phyloP scores from a whole-genome alignment of 2,888 invertebrate genomes.

The Acleris sparsana region DNA sequence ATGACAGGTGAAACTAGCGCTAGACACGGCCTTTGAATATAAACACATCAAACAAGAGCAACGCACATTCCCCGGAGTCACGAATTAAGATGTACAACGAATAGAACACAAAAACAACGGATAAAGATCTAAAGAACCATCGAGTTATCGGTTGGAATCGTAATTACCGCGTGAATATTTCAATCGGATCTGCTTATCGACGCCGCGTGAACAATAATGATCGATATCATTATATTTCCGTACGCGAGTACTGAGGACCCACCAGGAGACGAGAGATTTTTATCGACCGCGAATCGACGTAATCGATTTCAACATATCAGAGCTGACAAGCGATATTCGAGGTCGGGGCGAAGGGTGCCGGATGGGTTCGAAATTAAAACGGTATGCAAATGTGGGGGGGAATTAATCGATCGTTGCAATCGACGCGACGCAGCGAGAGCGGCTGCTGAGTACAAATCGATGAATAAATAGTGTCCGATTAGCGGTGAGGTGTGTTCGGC shows the following conservation, averaged over 20 bases:
- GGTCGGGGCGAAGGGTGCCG: slow-evolving; percentile 75
- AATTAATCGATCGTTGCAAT: slow-evolving; percentile 75
- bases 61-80: slow-evolving; percentile 54
- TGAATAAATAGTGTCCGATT: slow-evolving; percentile 77
- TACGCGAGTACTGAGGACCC: slow-evolving; percentile 57
- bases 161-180: slow-evolving; percentile 80
- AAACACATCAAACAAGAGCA: slow-evolving; percentile 57
- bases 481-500: slow-evolving; percentile 67
- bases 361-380: slow-evolving; percentile 79
- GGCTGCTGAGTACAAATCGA: slow-evolving; percentile 77
- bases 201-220: slow-evolving; percentile 73
- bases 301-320: slow-evolving; percentile 77
- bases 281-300: slow-evolving; percentile 69
- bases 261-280: slow-evolving; percentile 64
- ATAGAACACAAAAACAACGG: slow-evolving; percentile 54
- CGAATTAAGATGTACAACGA: slow-evolving; percentile 60
- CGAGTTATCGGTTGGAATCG: slow-evolving; percentile 69
- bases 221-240: slow-evolving; percentile 67
- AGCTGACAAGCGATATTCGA: slow-evolving; percentile 72
- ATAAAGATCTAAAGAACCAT: slow-evolving; percentile 58
- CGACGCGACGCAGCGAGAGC: slow-evolving; percentile 69
- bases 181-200: slow-evolving; percentile 74
- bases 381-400: slow-evolving; percentile 76
- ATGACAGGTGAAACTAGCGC: slow-evolving; percentile 74
- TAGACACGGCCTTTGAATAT: slow-evolving; percentile 64